phyloP scores from a whole-genome alignment of 2,113 vertebrate genomes.

The Formicarius rufipectus region DNA sequence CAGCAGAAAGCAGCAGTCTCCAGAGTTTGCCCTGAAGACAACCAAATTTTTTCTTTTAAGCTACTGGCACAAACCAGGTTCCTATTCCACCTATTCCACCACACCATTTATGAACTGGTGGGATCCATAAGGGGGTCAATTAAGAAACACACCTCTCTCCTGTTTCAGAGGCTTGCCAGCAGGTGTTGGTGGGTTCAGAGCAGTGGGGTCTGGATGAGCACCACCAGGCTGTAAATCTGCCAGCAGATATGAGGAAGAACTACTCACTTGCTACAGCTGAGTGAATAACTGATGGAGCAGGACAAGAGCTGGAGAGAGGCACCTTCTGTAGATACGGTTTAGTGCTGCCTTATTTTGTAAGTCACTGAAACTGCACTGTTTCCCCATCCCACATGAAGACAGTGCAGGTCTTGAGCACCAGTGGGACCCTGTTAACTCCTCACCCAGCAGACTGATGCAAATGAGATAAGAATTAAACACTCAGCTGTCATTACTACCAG shows the following conservation, averaged over 20 bases:
- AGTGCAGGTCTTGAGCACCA: neutral
- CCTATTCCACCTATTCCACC: neutral
- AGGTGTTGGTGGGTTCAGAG: neutral
- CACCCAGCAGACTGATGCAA: neutral
- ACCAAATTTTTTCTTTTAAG: neutral
- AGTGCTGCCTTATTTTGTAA: neutral
- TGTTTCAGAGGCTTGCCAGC: neutral
- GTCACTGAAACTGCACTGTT: neutral
- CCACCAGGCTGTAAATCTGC: neutral
- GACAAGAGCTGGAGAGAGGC: neutral
- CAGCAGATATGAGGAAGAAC: accelerated
- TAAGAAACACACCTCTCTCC: neutral
- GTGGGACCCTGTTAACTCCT: neutral
- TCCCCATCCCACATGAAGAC: neutral
- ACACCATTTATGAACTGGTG: neutral
- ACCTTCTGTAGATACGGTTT: neutral
- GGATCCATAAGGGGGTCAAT: neutral
- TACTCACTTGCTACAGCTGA: neutral
- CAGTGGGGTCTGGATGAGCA: neutral
- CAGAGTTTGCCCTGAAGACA: neutral
- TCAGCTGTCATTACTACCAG: neutral
- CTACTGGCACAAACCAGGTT: neutral
- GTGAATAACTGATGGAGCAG: neutral
- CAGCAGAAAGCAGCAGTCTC: neutral
- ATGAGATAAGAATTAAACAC: neutral